Evolutionary conservation across 2,797 vertebrate species (phyloP).

Genomic region (Thunnus albacares): DNA sequence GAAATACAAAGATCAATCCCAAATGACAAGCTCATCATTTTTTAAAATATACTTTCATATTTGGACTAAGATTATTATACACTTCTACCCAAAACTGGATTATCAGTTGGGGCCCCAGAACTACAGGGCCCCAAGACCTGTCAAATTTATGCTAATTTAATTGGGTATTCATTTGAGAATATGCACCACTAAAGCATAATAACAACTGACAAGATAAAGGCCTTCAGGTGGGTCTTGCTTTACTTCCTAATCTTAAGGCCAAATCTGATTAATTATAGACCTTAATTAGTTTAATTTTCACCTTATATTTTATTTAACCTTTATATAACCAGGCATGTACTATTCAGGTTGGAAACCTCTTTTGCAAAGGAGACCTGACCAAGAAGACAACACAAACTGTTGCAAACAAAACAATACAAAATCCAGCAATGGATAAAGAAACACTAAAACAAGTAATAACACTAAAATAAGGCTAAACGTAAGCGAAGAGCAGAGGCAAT

Average conservation of each 20-base stretch:
- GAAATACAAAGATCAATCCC: slow-evolving; percentile 9
- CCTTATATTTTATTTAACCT: background rate
- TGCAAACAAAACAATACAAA: background rate
- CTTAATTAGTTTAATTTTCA: background rate
- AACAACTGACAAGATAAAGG: background rate
- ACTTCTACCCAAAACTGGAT: background rate
- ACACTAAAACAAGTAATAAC: background rate
- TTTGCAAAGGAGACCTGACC: background rate
- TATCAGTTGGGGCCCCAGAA: background rate
- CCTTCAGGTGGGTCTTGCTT: background rate
- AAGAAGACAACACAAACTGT: background rate
- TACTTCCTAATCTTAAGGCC: background rate
- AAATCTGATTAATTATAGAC: background rate
- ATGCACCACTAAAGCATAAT: background rate
- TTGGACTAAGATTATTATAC: background rate
- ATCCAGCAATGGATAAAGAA: background rate
- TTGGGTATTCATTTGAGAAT: background rate
- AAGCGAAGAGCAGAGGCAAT: background rate
- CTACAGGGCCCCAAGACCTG: background rate
- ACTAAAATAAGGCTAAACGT: background rate
- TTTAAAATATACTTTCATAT: background rate
- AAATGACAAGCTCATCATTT: background rate
- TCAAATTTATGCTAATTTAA: background rate
- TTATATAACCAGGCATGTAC: background rate
- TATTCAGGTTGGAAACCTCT: background rate